Evolutionary conservation across 2,113 vertebrate species (phyloP), one percentile per base, ranked within the genome.

Genomic region (Aix galericulata): DNA sequence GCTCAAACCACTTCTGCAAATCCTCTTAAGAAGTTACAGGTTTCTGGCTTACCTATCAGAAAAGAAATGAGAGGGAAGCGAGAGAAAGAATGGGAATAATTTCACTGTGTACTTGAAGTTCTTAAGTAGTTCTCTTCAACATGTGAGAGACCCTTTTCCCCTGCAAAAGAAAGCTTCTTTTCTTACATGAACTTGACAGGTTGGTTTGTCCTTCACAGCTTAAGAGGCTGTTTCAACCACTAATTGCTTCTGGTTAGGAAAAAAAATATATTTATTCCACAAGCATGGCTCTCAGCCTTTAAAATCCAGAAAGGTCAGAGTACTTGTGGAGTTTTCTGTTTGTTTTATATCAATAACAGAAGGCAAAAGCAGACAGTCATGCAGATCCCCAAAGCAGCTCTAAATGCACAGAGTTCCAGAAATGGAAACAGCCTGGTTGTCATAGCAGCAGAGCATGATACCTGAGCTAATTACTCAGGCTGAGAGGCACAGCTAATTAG

Each of bases 401-500:
- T 38, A 92, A 82, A 91, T 75, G 68, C 81, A 71, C 1, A 12
- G 27, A 91, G 69, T 81, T 89, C 78, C 90, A 91, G 82, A 82
- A 89, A 93, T 62, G 88, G 90, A 91, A 96, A 66, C 75, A 93
- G 95, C 82, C 92, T 55, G 88, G 96, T 95, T 95, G 96, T 82
- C 96, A 95, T 95, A 89, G 95, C 82, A 96, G 95, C 92, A 1
- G 79, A 93, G 92, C 67, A 76, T 55, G 92, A 82, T 91, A 96
- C 96, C 96, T 96, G 95, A 91, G 95, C 72, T 96, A 96, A 96
- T 95, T 96, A 95, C 67, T 86, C 72, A 89, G 85, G 17, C 90
- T 88, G 94, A 93, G 92, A 95, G 75, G 75, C 92, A 95, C 58
- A 89, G 90, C 82, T 96, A 91, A 96, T 94, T 96, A 96, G 94